Percentiles rank a stretch among this genome's conserved stretches.
Conservation (phyloP, 2,113 vertebrate species). For the Tragelaphus scriptus region DNA sequence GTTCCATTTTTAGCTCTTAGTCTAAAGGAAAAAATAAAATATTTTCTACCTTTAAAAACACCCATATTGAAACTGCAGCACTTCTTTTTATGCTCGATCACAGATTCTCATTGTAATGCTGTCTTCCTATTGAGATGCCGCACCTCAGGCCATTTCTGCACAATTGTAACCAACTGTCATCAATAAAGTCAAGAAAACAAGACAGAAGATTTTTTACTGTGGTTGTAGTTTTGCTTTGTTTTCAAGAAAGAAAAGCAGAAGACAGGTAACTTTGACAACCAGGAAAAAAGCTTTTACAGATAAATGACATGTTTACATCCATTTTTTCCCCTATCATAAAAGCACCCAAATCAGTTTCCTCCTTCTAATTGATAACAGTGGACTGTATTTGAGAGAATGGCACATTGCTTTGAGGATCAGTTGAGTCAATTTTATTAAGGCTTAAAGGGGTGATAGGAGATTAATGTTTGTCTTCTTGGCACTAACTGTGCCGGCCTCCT, state of each 20-base stretch:
- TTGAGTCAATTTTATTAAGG: background rate
- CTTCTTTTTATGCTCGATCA: background rate
- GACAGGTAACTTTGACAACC: conserved; percentile 1
- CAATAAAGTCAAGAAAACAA: background rate
- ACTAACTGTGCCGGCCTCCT: background rate
- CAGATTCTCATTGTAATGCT: background rate
- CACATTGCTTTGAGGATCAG: background rate
- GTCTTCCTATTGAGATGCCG: background rate
- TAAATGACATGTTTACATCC: background rate
- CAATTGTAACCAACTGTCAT: background rate
- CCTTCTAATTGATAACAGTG: background rate
- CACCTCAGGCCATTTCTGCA: background rate
- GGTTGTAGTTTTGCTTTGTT: background rate
- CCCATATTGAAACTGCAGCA: background rate
- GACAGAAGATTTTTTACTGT: background rate
- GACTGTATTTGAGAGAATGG: background rate
- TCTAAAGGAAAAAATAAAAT: conserved; percentile 23
- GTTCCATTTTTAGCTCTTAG: conserved; percentile 39
- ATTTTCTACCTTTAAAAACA: conserved; percentile 19
- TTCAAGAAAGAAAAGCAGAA: background rate
- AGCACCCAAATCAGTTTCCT: background rate
- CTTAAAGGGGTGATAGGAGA: background rate
- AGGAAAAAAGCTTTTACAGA: background rate
- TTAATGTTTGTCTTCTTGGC: background rate
- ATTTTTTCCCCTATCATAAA: background rate